Evolutionary conservation across 2,888 invertebrate genomes (phyloP), one percentile per base, ranked within the genome.

Genomic region (Cynaeus angustus): DNA sequence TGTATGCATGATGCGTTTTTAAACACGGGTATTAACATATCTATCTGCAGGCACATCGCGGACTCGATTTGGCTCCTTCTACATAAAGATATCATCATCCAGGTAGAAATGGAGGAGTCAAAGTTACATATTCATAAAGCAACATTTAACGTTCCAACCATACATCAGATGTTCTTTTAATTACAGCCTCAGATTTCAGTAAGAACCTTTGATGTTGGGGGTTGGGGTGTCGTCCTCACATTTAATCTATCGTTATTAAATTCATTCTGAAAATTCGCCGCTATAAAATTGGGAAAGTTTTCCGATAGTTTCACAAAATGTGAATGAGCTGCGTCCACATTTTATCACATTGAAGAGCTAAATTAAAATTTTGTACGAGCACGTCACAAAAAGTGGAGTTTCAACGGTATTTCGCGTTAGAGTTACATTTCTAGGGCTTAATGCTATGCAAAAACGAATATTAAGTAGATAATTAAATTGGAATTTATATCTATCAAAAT

Each of bases 1-100:
- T 68, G 58, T 28, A 58, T 58, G 50, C 73, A 69, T 71, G 69
- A 72, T 71, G 71, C 66, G 61, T 73, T 69, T 73, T 73, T 71
- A 73, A 72, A 66, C 55, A 55, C 66, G 61, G 59, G 21, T 66
- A 73, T 73, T 73, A 71, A 67, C 71, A 71, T 71, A 71, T 50
- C 62, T 72, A 68, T 71, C 71, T 71, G 41, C 62, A 45, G 68
- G 68, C 71, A 55, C 61, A 72, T 72, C 72, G 66, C 66, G 16
- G 21, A 56, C 43, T 43, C 4, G 56, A 26, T 41, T 43, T 41
- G 21, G 41, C 59, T 58, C 41, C 43, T 53, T 56, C 43, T 16
- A 41, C 41, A 56, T 56, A 41, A 56, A 56, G 41, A 41, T 41
- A 41, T 41, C 13, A 41, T 41, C 41, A 41, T 41, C 12, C 13